phyloP scores from a whole-genome alignment of 2,113 vertebrate species.

The Petrocephalus zakoni region DNA sequence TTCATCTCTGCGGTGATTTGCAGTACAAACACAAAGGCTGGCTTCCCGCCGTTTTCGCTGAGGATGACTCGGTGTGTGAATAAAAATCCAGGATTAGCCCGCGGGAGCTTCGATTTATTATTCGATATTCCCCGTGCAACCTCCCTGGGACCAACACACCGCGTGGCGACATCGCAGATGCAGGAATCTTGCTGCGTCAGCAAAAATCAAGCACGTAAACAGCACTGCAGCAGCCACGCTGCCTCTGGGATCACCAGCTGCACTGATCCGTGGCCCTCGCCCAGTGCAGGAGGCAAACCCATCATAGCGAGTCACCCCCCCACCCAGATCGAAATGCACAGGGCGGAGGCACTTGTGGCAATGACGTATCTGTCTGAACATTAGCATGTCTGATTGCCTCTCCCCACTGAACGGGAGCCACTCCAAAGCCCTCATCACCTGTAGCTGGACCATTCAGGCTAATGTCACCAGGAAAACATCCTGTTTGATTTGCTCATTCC shows the following conservation, averaged over 20 bases:
- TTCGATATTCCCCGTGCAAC: constrained; percentile 6
- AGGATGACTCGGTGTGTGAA: neutral
- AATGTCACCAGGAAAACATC: neutral
- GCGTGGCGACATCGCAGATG: neutral
- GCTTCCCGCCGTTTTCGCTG: neutral
- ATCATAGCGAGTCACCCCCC: neutral
- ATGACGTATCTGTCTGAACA: neutral
- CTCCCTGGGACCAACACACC: neutral
- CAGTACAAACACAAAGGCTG: neutral
- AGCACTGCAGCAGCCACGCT: neutral
- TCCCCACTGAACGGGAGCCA: neutral
- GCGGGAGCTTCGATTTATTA: constrained; percentile 22
- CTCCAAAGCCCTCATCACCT: neutral
- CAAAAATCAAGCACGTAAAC: neutral
- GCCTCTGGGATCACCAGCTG: neutral
- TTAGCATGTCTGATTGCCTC: neutral
- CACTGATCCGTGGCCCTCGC: neutral
- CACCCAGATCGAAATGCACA: neutral
- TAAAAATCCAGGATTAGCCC: constrained; percentile 19
- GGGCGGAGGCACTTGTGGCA: neutral
- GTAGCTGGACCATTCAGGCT: neutral
- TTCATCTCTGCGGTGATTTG: neutral
- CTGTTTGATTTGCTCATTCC: neutral
- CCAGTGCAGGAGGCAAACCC: neutral
- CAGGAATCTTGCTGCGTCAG: neutral